phyloP scores from a whole-genome alignment of 2,113 vertebrate species.

The Vulpes ferrilata region DNA sequence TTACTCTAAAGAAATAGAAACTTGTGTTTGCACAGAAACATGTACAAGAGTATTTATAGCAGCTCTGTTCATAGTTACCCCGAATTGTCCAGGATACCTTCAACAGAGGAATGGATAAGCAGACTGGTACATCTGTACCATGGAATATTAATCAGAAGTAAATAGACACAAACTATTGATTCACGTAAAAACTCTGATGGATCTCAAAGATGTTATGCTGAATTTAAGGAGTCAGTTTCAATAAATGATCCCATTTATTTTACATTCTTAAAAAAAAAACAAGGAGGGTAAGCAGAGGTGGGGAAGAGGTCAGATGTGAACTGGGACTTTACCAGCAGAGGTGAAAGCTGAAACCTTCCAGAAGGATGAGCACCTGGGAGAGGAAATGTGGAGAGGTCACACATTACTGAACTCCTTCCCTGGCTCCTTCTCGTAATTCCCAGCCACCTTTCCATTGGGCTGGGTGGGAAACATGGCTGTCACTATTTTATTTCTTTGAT shows the following conservation, averaged over 20 bases:
- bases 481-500: background rate
- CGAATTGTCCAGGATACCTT: background rate
- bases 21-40: background rate
- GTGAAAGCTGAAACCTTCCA: background rate
- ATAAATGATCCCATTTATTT: background rate
- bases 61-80: background rate
- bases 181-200: background rate
- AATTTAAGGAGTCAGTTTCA: background rate
- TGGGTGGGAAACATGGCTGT: background rate
- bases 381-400: background rate
- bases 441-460: background rate
- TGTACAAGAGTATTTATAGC: background rate
- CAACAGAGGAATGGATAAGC: background rate
- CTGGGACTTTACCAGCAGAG: background rate
- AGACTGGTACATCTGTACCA: background rate
- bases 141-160: background rate
- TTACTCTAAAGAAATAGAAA: slow-evolving; percentile 12
- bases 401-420: background rate
- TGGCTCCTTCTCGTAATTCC: background rate
- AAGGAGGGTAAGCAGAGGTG: background rate
- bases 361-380: background rate
- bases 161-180: background rate
- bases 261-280: background rate
- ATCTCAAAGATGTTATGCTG: background rate
- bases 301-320: background rate